Base-by-base conservation (phyloP, 2,888 invertebrate genomes). In the Drosophila nr. fundita region DNA sequence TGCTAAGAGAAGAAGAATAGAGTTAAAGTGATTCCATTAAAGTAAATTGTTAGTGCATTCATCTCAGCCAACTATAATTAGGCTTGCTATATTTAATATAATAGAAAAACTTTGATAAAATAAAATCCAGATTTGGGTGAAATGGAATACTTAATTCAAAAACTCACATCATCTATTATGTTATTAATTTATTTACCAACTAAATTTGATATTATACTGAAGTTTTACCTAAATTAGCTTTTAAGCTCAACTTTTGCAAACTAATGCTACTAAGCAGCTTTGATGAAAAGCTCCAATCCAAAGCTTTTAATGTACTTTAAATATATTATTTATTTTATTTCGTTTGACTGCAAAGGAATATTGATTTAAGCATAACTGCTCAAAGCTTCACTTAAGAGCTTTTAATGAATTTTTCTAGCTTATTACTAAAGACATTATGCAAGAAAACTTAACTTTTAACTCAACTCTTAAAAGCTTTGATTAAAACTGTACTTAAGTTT, bases 21-120 rank as follows among this genome's bases (percentile, higher is more conserved):
- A 40, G 34, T 61, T 63, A n/a, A 53, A 66, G 29, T 32, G 34
- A 52, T 57, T 69, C n/a, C 32, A 60, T 60, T 60, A 24, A 27
- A 53, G 24, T 18, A 34, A 55, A 38, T 55, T 36, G 7, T 55
- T 38, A 53, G 21, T 10, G 34, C 18, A 21, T 34, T 34, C 5
- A 52, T 4, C 2, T 21, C 0, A 15, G 4, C 4, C 52, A 21
- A 52, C 21, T 32, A 8, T 5, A 55, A 11, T 38, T 27, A 7
- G 4, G 7, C 18, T 27, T 27, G 27, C 2, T 53, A 4, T 6
- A 11, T 18, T 38, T n/a, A 21, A 4, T n/a, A n/a, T n/a, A 40
- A n/a, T 40, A n/a, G 10, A 40, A 10, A n/a, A 21, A 13, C 13
- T 21, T 42, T 21, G 6, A 21, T 15, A 1, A 24, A 4, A 45